Base-by-base conservation (phyloP, 2,888 invertebrate genomes). In the Drosophila austrosaltans region DNA sequence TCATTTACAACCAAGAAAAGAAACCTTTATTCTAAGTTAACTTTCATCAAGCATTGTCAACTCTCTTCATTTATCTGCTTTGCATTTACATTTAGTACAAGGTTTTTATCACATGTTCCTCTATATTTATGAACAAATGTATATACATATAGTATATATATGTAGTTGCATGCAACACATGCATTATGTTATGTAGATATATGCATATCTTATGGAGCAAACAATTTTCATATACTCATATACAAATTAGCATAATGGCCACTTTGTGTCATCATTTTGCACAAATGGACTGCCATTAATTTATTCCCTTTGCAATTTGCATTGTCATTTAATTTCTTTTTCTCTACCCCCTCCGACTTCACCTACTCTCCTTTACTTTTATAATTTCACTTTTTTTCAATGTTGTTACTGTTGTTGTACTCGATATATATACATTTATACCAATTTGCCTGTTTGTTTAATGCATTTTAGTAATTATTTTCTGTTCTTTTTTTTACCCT, bases 391-490 rank as follows among this genome's bases (percentile, higher is more conserved):
- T n/a, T 53, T 36, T 25, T 62, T 22, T 36, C 56, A 62, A 54
- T 4, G 28, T 28, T 28, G 28, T 28, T 28, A 4, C 4, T 28
- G 28, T 39, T 25, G 10, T n/a, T 20, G 16, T 61, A 64, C 16
- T 28, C 60, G 20, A 20, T 42, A 16, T 56, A 53, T 53, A 32
- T 66, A 61, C 25, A 20, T 42, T 8, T 10, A 20, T 48, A 48
- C 10, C 48, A 32, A 44, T 20, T 22, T 16, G 40, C 58, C 28
- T 77, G 69, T 83, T 68, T 69, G 76, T 84, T 59, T 69, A 78
- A 84, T 84, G 82, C 87, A 84, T 82, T 84, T 87, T 80, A 75
- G 77, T 87, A 84, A 84, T 84, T 84, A 87, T 84, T 84, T 82
- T 82, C 25, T 77, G 75, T 66, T 63, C 78, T 58, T 81, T 78